These are phyloP conservation scores for Cynopterus sphinx DNA, from an alignment of 2,797 vertebrate genomes.

Conservation along the genomic window DNA sequence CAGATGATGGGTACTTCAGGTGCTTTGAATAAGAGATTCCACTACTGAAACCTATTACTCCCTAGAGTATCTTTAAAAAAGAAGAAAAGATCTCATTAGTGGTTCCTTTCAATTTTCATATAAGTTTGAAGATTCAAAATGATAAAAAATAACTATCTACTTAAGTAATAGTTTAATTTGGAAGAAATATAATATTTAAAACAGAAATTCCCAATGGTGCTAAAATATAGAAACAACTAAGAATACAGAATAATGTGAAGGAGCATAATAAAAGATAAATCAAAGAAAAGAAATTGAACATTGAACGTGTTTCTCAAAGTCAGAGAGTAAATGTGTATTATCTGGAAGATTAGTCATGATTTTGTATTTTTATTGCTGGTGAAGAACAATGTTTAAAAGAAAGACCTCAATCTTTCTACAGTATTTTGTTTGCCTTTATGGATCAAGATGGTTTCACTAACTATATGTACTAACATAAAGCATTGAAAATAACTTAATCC, in stretches of 20 bases:
- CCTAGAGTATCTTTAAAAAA: constrained; percentile 42
- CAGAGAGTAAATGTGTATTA: neutral
- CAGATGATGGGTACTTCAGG: constrained; percentile 10
- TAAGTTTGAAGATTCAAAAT: constrained; percentile 40
- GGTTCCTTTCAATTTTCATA: neutral
- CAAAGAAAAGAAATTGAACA: neutral
- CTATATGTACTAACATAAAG: neutral
- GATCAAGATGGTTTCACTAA: neutral
- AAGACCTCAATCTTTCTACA: neutral
- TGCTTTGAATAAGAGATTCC: constrained; percentile 56
- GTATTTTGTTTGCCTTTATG: neutral
- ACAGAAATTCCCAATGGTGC: neutral
- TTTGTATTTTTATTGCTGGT: neutral
- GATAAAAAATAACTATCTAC: constrained; percentile 27
- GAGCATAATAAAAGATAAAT: neutral
- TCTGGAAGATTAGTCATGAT: neutral
- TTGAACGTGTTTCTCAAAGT: neutral
- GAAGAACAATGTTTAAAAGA: neutral
- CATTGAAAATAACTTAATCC: neutral
- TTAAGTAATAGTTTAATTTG: constrained; percentile 24
- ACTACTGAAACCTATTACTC: neutral
- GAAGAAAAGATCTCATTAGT: constrained; percentile 24
- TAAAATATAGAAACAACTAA: neutral
- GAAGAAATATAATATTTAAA: constrained; percentile 40
- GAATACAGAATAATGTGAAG: neutral